These are phyloP conservation scores for Lepus timidus DNA, from an alignment of 2,113 vertebrate species.

Conservation along the genomic window DNA sequence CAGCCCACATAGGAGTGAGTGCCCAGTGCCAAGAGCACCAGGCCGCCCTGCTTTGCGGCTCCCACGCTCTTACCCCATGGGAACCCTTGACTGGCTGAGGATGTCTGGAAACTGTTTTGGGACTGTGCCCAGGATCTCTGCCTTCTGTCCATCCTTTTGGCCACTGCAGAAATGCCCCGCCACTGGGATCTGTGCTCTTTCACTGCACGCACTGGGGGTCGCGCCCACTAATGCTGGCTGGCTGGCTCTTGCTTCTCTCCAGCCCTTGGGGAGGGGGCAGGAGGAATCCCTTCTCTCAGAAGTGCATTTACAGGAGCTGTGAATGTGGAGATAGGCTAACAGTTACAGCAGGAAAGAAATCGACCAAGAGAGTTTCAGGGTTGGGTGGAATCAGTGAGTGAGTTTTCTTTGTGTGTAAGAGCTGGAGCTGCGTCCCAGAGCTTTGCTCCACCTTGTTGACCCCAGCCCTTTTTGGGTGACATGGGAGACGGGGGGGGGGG, in stretches of 20 bases:
- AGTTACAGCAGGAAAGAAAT: background rate
- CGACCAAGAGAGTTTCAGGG: background rate
- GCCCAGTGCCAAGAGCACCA: conserved; percentile 3
- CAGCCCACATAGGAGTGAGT: background rate
- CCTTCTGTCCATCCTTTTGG: conserved; percentile 56
- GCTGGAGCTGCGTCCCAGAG: background rate
- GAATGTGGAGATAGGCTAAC: background rate
- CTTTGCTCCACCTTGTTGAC: background rate
- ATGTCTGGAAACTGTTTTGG: conserved; percentile 73
- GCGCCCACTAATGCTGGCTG: background rate
- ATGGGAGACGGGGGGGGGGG: background rate
- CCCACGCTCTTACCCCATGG: conserved; percentile 56
- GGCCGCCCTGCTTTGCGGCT: conserved; percentile 38
- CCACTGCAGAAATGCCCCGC: conserved; percentile 31
- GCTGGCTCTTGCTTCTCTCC: background rate
- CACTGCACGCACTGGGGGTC: background rate
- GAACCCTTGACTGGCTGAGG: conserved; percentile 65
- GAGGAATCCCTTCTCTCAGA: background rate
- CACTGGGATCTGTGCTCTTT: background rate
- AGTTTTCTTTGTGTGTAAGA: background rate
- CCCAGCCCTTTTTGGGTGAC: background rate
- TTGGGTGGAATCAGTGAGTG: background rate
- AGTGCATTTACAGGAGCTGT: background rate
- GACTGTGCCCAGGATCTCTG: conserved; percentile 59
- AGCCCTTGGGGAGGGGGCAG: background rate